Evolutionary conservation across 2,888 invertebrate genomes (phyloP).

Genomic region (Pterostichus niger): DNA sequence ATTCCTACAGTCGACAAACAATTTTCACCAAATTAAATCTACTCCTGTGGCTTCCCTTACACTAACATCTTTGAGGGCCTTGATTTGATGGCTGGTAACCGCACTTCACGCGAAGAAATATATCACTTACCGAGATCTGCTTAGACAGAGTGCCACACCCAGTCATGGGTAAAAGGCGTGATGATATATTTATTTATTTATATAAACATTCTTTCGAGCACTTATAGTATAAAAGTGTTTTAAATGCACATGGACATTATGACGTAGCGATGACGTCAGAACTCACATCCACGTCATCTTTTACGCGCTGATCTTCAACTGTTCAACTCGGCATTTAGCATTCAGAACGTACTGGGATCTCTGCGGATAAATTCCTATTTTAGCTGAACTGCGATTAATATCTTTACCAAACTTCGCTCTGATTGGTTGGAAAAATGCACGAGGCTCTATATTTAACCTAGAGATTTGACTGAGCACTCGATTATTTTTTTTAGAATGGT

Average conservation of each 20-base stretch:
- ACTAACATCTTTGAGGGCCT: no score
- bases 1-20: no score
- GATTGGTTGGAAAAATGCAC: constrained; percentile 42
- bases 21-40: no score
- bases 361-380: constrained; percentile 31
- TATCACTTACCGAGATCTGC: no score
- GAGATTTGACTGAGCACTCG: not conserved
- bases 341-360: not conserved
- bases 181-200: no score
- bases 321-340: not conserved
- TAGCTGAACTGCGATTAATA: constrained; percentile 18
- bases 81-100: no score
- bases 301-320: not conserved
- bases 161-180: no score
- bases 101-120: no score
- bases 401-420: not conserved
- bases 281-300: not conserved
- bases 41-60: no score
- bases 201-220: no score
- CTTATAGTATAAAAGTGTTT: no score
- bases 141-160: no score
- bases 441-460: constrained; percentile 21
- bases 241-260: not conserved
- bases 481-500: constrained; percentile 31
- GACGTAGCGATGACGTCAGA: not conserved